A percentile compares a stretch with the other conserved stretches of the same genome.
These are phyloP conservation scores for Tenebrio molitor DNA, from an alignment of 1,140 invertebrate genomes.

Conservation along the genomic window DNA sequence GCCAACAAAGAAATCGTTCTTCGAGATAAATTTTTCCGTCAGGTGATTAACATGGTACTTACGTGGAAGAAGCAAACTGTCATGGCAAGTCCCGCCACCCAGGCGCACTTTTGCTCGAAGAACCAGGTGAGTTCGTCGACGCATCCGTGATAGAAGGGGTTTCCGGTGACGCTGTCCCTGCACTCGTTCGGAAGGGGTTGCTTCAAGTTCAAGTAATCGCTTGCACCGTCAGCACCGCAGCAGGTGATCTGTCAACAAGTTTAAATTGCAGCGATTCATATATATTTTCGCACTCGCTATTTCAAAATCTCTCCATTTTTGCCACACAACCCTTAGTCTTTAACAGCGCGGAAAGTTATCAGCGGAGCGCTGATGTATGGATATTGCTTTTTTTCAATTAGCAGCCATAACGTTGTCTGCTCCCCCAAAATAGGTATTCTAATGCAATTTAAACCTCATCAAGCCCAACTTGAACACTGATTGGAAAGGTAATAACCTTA, in stretches of 20 bases:
- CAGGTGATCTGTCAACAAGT: constrained; percentile 79
- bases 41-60: constrained; percentile 63
- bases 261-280: constrained; percentile 10
- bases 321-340: not conserved
- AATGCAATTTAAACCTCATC: constrained; percentile 50
- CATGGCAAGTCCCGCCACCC: constrained; percentile 85
- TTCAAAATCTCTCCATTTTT: not conserved
- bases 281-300: too few relatives aligned
- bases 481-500: constrained; percentile 51
- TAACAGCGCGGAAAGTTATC: not conserved
- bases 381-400: constrained; percentile 28
- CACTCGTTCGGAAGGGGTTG: constrained; percentile 86
- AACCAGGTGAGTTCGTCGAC: constrained; percentile 88
- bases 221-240: constrained; percentile 85
- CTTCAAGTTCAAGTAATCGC: constrained; percentile 81
- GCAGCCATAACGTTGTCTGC: constrained; percentile 16
- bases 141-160: constrained; percentile 89
- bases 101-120: constrained; percentile 84
- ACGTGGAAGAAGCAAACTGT: constrained; percentile 81
- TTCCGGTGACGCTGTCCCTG: constrained; percentile 88
- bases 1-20: constrained; percentile 57
- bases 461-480: constrained; percentile 44
- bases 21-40: not conserved
- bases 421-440: constrained; percentile 45
- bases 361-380: constrained; percentile 1